Conservation (phyloP, 2,888 invertebrate species). For the Caenorhabditis sp. region DNA sequence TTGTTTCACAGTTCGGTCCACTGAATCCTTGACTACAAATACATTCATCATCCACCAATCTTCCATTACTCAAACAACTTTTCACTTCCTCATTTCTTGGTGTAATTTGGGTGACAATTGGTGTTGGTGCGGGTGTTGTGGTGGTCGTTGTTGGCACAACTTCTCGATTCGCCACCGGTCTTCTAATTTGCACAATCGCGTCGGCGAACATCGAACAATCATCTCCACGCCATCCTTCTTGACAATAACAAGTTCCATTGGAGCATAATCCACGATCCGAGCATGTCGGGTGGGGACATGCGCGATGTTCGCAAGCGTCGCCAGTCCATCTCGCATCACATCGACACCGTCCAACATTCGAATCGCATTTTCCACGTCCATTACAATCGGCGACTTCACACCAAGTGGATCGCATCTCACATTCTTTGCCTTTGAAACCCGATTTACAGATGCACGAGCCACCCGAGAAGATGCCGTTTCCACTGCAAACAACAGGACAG, state of each 20-base stretch:
- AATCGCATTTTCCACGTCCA: conserved; percentile 89
- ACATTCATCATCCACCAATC: conserved; percentile 75
- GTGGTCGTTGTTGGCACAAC: not conserved
- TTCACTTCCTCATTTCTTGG: no score
- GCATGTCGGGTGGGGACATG: conserved; percentile 81
- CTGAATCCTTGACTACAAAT: conserved; percentile 78
- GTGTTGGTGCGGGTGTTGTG: no score
- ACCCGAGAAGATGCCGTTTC: conserved; percentile 88
- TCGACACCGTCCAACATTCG: conserved; percentile 85
- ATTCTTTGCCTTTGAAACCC: conserved; percentile 80
- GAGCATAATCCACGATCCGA: conserved; percentile 93
- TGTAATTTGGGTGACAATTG: no score
- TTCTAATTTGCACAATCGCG: conserved; percentile 4
- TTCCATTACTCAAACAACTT: not conserved
- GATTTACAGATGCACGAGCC: conserved; percentile 50
- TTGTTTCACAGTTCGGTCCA: conserved; percentile 52
- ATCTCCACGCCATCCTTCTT: conserved; percentile 92
- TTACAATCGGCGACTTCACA: conserved; percentile 94
- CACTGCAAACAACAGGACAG: conserved; percentile 94
- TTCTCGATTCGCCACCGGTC: not conserved
- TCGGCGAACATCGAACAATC: conserved; percentile 77
- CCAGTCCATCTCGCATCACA: conserved; percentile 77
- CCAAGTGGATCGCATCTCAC: conserved; percentile 90
- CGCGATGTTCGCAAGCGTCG: conserved; percentile 53
- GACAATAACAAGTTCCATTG: conserved; percentile 89